Evolutionary conservation across 2,797 vertebrate species (phyloP).

Genomic region (Argyrosomus regius): DNA sequence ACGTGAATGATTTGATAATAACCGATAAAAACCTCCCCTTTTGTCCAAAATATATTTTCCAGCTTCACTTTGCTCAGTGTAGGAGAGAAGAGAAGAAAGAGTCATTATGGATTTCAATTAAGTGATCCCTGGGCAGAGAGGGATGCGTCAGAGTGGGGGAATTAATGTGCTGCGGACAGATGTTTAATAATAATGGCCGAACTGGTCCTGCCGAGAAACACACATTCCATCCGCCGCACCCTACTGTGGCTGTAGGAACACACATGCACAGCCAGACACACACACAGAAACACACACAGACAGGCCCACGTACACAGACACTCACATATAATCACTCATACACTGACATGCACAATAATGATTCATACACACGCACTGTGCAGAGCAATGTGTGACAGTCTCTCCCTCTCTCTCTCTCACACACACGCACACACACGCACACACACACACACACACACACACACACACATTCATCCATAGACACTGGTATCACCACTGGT

Average conservation of each 20-base stretch:
- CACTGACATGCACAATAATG: constrained; percentile 69
- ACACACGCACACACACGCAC: constrained; percentile 21
- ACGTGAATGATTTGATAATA: constrained; percentile 1
- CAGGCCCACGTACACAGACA: constrained; percentile 49
- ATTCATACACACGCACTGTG: constrained; percentile 64
- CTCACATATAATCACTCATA: constrained; percentile 71
- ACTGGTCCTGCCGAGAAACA: constrained; percentile 80
- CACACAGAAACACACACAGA: constrained; percentile 33
- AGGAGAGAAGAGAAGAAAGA: constrained; percentile 76
- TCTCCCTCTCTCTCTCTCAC: not conserved
- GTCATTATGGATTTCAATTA: constrained; percentile 87
- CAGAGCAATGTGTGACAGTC: constrained; percentile 44
- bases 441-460: constrained; percentile 38
- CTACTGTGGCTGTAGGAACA: constrained; percentile 63
- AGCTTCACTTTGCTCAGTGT: constrained; percentile 71
- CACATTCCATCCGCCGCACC: constrained; percentile 73
- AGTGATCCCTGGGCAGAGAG: constrained; percentile 80
- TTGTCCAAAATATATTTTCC: constrained; percentile 40
- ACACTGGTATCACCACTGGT: constrained; percentile 46
- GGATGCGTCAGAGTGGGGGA: constrained; percentile 79
- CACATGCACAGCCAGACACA: constrained; percentile 46
- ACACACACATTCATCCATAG: constrained; percentile 34
- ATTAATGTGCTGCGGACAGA: constrained; percentile 84
- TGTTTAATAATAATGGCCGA: constrained; percentile 84
- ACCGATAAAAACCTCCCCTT: constrained; percentile 31